Conservation (phyloP, 2,113 vertebrate species). For the Rhipidura dahli region DNA sequence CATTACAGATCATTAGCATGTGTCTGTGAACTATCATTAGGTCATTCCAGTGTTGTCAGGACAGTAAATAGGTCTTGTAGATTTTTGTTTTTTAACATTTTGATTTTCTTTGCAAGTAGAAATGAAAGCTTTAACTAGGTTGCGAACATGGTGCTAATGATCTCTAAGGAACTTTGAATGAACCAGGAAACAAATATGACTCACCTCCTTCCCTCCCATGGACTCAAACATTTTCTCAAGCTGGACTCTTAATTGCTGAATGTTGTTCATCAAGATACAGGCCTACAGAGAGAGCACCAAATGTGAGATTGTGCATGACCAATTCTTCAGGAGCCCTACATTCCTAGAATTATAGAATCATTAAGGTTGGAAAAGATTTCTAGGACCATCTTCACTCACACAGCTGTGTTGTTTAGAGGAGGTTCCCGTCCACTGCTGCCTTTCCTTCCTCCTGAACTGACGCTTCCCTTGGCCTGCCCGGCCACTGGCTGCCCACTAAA, state of each 20-base stretch:
- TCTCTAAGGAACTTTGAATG: constrained; percentile 40
- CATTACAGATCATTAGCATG: constrained; percentile 65
- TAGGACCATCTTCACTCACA: not conserved
- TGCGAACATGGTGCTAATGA: constrained; percentile 53
- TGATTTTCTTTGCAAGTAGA: not conserved
- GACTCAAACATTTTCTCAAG: constrained; percentile 99
- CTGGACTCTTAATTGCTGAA: constrained; percentile 93
- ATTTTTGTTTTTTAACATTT: not conserved
- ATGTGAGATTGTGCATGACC: not conserved
- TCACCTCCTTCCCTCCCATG: constrained; percentile 97
- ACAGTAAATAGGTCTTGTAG: not conserved
- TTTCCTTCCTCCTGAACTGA: not conserved
- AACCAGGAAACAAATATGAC: not conserved
- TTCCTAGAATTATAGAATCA: not conserved
- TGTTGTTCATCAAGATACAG: constrained; percentile 96
- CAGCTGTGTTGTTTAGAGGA: not conserved
- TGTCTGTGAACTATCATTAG: not conserved
- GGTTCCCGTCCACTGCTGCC: not conserved
- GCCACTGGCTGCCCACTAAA: not conserved
- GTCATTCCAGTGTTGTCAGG: not conserved
- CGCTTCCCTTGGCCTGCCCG: not conserved
- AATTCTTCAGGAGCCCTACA: not conserved
- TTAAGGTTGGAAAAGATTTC: not conserved
- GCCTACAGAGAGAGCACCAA: constrained; percentile 74
- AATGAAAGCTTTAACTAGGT: not conserved